Percentiles rank a stretch among this genome's conserved stretches.
Evolutionary conservation across 1,140 invertebrate species (phyloP).

Genomic region (Drosophila dunni): DNA sequence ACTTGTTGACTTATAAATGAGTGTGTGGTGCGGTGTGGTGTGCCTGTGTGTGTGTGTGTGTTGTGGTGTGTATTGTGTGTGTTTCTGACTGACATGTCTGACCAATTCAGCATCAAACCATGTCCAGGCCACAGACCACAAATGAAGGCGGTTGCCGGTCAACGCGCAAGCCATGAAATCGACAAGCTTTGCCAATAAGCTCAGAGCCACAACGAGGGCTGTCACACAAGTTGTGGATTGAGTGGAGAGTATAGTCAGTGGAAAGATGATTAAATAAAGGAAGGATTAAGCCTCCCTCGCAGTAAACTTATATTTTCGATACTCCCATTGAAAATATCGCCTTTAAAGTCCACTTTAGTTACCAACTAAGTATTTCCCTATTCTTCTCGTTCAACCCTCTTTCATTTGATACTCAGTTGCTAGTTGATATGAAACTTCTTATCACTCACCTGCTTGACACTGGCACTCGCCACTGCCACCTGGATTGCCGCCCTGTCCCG

Average conservation of each 20-base stretch:
- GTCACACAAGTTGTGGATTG: not conserved
- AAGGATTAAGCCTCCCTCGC: no score
- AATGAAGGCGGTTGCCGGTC: constrained; percentile 59
- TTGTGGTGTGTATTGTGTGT: constrained; percentile 30
- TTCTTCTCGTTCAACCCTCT: not conserved
- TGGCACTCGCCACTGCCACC: constrained; percentile 64
- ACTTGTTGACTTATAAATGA: constrained; percentile 68
- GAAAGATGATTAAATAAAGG: no score
- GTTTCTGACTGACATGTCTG: constrained; percentile 56
- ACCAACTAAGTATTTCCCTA: not conserved
- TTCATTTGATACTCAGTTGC: not conserved
- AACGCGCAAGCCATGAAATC: constrained; percentile 48
- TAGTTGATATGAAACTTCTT: not conserved
- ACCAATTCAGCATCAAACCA: constrained; percentile 53
- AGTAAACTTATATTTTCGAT: no score
- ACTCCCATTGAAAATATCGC: no score
- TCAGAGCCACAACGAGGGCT: not conserved
- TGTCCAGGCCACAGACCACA: constrained; percentile 49
- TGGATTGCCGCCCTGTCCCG: constrained; percentile 32
- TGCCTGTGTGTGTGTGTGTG: constrained; percentile 30
- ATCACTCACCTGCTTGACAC: constrained; percentile 78
- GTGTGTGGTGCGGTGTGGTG: constrained; percentile 28
- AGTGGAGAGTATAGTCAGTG: not conserved
- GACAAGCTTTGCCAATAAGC: constrained; percentile 43
- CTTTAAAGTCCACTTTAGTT: no score